Evolutionary conservation across 1,140 invertebrate genomes (phyloP), one percentile per base, ranked within the genome.

Genomic region (Plutomurus gul): DNA sequence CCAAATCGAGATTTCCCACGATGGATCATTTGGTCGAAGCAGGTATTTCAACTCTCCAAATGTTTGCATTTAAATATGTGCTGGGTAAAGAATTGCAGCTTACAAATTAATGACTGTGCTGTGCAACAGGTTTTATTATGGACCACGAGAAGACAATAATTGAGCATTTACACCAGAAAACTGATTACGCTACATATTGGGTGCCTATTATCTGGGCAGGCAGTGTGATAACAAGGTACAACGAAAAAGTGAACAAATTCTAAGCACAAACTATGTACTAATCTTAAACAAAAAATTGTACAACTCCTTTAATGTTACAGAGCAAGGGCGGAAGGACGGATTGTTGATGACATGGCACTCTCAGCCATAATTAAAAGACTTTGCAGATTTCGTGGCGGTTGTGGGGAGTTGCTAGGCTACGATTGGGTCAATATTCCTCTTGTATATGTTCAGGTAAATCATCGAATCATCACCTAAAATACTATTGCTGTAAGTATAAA

Each of bases 381-480:
- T 16, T 85, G 84, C 65, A 84, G 83, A 22, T 88, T 88, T 82
- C 86, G 89, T 81, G 85, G 85, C 40, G 84, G 86, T 3, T 89
- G 88, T 80, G 88, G 88, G 30, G 86, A 86, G 49, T 84, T 90
- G 40, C 86, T 89, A 20, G 88, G 87, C 40, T 91, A 90, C 81
- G 90, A 90, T 83, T 90, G 89, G 89, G 88, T 90, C 39, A 89
- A 88, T 80, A 86, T 90, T 60, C 90, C 90, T 11, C 83, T 90
- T 5, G 89, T 91, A 5, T 90, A 82, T 36, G 78, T 78, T 30
- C 81, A 82, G 46, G 79, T 79, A n/a, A 22, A 56, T 56, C 8
- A 13, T 56, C 20, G 8, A n/a, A 11, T 8, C 51, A 7, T n/a
- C n/a, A n/a, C n/a, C n/a, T n/a, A n/a, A n/a, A n/a, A n/a, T n/a